Conservation (phyloP, 2,113 vertebrate genomes). For the Daubentonia madagascariensis region DNA sequence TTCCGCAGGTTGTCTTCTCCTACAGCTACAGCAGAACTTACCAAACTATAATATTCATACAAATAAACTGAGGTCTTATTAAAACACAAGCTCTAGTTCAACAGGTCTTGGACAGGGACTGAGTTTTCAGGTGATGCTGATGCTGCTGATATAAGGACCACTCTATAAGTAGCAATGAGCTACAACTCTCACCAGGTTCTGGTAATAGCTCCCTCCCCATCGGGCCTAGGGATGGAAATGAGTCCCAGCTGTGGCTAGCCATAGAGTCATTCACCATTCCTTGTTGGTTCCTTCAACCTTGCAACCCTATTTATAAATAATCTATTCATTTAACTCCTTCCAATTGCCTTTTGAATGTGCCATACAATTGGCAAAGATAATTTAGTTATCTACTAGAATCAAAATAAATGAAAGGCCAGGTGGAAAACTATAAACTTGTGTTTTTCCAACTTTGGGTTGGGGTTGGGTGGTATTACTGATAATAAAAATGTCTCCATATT, state of each 20-base stretch:
- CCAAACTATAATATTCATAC: neutral
- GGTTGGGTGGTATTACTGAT: neutral
- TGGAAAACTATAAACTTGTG: neutral
- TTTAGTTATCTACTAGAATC: neutral
- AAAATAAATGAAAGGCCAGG: neutral
- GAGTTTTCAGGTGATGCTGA: neutral
- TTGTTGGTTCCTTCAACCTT: neutral
- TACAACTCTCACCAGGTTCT: neutral
- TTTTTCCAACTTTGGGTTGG: neutral
- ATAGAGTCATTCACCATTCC: neutral
- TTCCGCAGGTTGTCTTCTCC: neutral
- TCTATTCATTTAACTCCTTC: neutral
- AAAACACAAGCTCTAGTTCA: neutral
- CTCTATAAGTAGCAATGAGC: neutral
- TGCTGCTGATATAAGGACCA: neutral
- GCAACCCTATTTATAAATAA: neutral
- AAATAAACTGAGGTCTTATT: neutral
- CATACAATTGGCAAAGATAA: neutral
- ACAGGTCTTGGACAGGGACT: neutral
- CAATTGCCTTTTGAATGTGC: neutral
- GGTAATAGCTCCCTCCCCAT: neutral
- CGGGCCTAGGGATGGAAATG: neutral
- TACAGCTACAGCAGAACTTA: neutral
- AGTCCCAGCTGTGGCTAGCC: neutral
- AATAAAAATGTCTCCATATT: neutral